These are phyloP conservation scores for Steinernema carpocapsae DNA, from an alignment of 2,888 invertebrate genomes.

Conservation along the genomic window DNA sequence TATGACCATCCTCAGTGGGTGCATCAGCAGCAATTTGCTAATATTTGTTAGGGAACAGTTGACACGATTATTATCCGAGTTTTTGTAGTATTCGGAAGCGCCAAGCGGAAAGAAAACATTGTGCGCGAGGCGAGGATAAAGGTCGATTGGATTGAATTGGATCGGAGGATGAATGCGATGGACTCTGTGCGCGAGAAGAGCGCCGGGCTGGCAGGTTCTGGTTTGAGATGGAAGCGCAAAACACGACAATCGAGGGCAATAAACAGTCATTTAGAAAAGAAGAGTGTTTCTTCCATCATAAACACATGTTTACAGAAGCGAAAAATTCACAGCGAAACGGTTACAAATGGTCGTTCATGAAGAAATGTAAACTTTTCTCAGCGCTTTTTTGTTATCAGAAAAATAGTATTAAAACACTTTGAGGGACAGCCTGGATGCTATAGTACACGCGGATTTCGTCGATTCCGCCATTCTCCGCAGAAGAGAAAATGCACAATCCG, in stretches of 20 bases:
- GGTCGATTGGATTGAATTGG: slow-evolving; percentile 19
- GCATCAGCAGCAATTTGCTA: slow-evolving; percentile 12
- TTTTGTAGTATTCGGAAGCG: slow-evolving; percentile 31
- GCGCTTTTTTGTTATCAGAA: too few species aligned
- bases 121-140: slow-evolving; percentile 31
- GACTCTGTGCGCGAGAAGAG: slow-evolving; percentile 1
- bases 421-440: too few species aligned
- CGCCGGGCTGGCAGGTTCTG: background rate
- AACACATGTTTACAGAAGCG: too few species aligned
- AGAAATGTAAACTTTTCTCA: too few species aligned
- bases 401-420: too few species aligned
- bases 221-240: background rate
- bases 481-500: too few species aligned
- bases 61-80: slow-evolving; percentile 11
- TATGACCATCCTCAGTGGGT: slow-evolving; percentile 4
- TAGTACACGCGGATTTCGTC: too few species aligned
- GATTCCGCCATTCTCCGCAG: too few species aligned
- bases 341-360: too few species aligned
- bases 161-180: slow-evolving; percentile 8
- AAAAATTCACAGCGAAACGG: too few species aligned
- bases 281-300: background rate
- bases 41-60: slow-evolving; percentile 23
- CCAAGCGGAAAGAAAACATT: slow-evolving; percentile 32
- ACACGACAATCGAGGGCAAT: slow-evolving; percentile 26
- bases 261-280: slow-evolving; percentile 1